Conservation (phyloP, 2,888 invertebrate species). For the Bugulina stolonifera region DNA sequence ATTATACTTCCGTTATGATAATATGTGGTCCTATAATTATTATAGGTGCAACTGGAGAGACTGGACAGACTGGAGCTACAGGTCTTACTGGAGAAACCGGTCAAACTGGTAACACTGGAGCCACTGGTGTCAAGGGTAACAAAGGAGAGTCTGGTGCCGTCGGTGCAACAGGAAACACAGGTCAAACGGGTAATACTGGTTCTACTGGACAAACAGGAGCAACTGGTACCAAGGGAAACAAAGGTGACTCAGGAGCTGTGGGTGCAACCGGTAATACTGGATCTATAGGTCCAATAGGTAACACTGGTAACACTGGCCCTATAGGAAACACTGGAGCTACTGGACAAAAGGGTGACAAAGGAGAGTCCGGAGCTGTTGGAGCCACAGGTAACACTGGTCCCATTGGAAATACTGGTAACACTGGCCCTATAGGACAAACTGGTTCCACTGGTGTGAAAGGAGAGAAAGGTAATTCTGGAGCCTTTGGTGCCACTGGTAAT, state of each 20-base stretch:
- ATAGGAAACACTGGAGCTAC: not conserved
- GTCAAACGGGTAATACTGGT: constrained; percentile 15
- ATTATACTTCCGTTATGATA: too few species aligned
- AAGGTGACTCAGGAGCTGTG: constrained; percentile 23
- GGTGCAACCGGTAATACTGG: constrained; percentile 14
- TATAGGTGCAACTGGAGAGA: constrained; percentile 9
- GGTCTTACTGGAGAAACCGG: constrained; percentile 13
- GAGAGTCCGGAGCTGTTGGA: constrained; percentile 16
- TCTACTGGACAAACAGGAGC: constrained; percentile 14
- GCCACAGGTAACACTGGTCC: constrained; percentile 29
- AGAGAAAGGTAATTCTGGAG: not conserved
- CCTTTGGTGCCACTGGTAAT: not conserved
- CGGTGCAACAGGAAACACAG: constrained; percentile 25
- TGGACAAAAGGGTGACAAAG: constrained; percentile 12
- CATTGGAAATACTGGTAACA: constrained; percentile 29
- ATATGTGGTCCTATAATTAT: too few species aligned
- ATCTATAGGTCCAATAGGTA: not conserved
- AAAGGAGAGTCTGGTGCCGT: constrained; percentile 22
- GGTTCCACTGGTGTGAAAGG: constrained; percentile 9
- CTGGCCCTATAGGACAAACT: constrained; percentile 24
- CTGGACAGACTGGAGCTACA: constrained; percentile 21
- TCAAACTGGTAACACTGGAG: constrained; percentile 4
- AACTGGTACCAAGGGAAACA: constrained; percentile 22
- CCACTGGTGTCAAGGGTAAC: constrained; percentile 5
- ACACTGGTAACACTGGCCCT: not conserved